Percentiles rank a stretch among this genome's conserved stretches.
Conservation (phyloP, 2,888 invertebrate genomes). For the Drosophila falleni region DNA sequence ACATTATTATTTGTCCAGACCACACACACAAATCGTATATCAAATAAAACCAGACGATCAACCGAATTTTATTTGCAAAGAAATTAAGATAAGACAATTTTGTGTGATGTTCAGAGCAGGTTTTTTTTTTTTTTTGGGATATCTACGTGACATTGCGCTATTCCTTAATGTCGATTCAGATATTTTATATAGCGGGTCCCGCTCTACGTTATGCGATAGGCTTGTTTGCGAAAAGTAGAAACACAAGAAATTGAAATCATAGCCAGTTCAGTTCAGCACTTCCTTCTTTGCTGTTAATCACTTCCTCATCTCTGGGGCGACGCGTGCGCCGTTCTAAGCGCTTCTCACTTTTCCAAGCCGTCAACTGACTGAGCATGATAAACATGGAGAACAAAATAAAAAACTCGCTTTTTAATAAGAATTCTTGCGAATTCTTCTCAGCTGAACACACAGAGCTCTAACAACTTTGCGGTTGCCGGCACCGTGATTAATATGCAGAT, state of each 20-base stretch:
- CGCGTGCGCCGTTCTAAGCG: conserved; percentile 79
- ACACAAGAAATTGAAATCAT: conserved; percentile 71
- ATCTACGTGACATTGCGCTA: conserved; percentile 37
- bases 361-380: conserved; percentile 9
- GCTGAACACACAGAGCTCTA: conserved; percentile 32
- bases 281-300: conserved; percentile 78
- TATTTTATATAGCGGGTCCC: conserved; percentile 1
- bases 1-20: conserved; percentile 41
- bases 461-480: conserved; percentile 43
- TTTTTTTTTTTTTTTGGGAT: conserved; percentile 16
- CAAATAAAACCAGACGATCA: no score
- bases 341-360: conserved; percentile 76
- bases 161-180: conserved; percentile 25
- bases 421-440: conserved; percentile 76
- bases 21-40: conserved; percentile 8
- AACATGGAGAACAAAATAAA: conserved; percentile 44
- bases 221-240: conserved; percentile 62
- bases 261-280: conserved; percentile 74
- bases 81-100: conserved; percentile 58
- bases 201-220: conserved; percentile 22
- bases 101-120: conserved; percentile 3
- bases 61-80: conserved; percentile 65
- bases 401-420: conserved; percentile 80
- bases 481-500: conserved; percentile 77
- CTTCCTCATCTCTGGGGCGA: conserved; percentile 76